Evolutionary conservation across 2,797 vertebrate species (phyloP).

Genomic region (Sebastes nivosus): DNA sequence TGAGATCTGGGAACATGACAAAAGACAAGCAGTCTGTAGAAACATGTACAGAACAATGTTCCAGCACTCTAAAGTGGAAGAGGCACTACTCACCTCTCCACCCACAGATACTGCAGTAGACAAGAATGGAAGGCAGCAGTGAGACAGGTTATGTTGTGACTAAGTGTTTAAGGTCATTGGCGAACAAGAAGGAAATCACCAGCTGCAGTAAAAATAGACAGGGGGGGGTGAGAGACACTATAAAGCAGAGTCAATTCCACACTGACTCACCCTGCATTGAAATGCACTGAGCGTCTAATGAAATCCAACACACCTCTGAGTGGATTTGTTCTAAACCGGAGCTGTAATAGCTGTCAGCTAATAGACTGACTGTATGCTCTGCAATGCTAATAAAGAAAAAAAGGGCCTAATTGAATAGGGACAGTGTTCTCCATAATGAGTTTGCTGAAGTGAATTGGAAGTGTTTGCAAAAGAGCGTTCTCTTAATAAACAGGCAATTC

Average conservation of each 20-base stretch:
- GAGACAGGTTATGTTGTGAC: neutral
- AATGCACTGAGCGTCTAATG: neutral
- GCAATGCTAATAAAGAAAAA: neutral
- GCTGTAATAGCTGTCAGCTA: neutral
- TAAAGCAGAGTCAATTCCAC: neutral
- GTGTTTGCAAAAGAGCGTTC: conserved; percentile 3
- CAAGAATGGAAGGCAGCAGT: neutral
- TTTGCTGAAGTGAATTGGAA: neutral
- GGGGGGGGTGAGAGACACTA: neutral
- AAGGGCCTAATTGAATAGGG: neutral
- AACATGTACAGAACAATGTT: no score
- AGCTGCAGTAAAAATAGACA: neutral
- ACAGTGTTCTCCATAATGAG: neutral
- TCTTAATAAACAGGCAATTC: neutral
- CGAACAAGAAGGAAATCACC: neutral
- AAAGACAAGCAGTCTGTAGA: neutral
- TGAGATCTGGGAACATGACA: neutral
- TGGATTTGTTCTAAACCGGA: neutral
- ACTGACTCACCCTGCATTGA: neutral
- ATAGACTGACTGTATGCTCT: neutral
- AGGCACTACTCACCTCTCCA: neutral
- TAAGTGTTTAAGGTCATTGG: conserved; percentile 2
- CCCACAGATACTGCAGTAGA: neutral
- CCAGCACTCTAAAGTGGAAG: neutral
- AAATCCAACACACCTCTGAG: neutral